A percentile compares a stretch with the other conserved stretches of the same genome.
Evolutionary conservation across 2,888 invertebrate species (phyloP).

Genomic region (Ophion costatus): DNA sequence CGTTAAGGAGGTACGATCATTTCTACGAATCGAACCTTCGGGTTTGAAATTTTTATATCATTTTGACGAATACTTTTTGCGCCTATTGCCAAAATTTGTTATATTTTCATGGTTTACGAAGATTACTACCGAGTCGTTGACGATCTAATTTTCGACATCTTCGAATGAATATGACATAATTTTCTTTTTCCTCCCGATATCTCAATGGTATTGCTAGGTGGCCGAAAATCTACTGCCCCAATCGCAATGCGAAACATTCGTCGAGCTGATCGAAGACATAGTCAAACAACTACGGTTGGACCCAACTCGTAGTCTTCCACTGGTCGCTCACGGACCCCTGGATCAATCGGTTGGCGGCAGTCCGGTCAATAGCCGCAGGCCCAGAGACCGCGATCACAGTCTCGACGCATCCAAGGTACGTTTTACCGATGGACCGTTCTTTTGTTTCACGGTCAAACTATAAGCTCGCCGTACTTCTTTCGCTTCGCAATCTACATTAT

Average conservation of each 20-base stretch:
- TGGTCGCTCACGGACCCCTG: slow-evolving; percentile 81
- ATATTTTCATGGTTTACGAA: too few relatives aligned
- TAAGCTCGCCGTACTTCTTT: too few relatives aligned
- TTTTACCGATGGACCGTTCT: slow-evolving; percentile 5
- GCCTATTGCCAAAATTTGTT: too few relatives aligned
- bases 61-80: too few relatives aligned
- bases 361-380: slow-evolving; percentile 82
- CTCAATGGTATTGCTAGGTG: slow-evolving; percentile 84
- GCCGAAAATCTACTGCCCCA: slow-evolving; percentile 91
- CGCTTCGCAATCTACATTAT: not conserved
- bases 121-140: too few relatives aligned
- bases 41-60: too few relatives aligned
- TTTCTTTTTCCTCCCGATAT: not conserved
- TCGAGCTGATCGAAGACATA: slow-evolving; percentile 93
- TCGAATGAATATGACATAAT: slow-evolving; percentile 20
- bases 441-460: too few relatives aligned
- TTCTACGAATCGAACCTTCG: too few relatives aligned
- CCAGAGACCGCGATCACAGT: slow-evolving; percentile 83
- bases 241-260: slow-evolving; percentile 91
- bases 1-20: too few relatives aligned
- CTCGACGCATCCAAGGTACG: slow-evolving; percentile 82
- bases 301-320: slow-evolving; percentile 85
- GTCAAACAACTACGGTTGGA: slow-evolving; percentile 92
- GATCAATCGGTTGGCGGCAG: slow-evolving; percentile 82
- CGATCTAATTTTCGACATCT: too few relatives aligned